Base-by-base conservation (phyloP, 1,140 invertebrate species). In the Pseudobourletiella spinata region DNA sequence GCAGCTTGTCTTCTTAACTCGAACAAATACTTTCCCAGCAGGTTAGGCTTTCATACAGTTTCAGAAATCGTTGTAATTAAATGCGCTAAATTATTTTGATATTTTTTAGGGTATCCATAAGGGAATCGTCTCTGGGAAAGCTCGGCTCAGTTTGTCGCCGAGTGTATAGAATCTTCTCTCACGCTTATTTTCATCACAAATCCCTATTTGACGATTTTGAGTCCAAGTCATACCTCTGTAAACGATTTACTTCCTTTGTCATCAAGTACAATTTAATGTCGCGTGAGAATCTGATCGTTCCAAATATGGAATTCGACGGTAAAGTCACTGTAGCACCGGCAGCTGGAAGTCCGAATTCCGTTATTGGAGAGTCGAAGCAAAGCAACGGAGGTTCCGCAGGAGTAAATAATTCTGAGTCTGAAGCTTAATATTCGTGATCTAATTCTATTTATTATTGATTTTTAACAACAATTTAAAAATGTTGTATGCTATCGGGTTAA, bases 1-100 rank as follows among this genome's bases (percentile, higher is more conserved):
- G 96, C 97, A 60, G 95, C 96, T 55, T 98, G 95, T 80, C 80
- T 99, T 63, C 82, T 99, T 29, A 99, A 99, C 79, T 97, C 92
- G 76, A 98, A 98, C 78, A 98, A 98, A 83, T 99, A 99, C 79
- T 99, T 99, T 79, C 96, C 96, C 63, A 98, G 95, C 85, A 89
- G 95, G 92, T 89, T 79, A 70, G 29, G 8, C 2, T 57, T 68
- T 11, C 3, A 18, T 15, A 16, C 24, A 46, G 46, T 50, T 26
- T 11, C 25, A 28, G 16, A 14, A 57, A 11, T 43, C 16, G 22
- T n/a, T n/a, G n/a, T n/a, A n/a, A n/a, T n/a, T n/a, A n/a, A n/a
- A n/a, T n/a, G n/a, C n/a, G n/a, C n/a, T n/a, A n/a, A n/a, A n/a
- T n/a, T n/a, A n/a, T n/a, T n/a, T n/a, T n/a, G n/a, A n/a, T n/a